phyloP scores from a whole-genome alignment of 2,888 invertebrate species.

The Cephus rjabovi region DNA sequence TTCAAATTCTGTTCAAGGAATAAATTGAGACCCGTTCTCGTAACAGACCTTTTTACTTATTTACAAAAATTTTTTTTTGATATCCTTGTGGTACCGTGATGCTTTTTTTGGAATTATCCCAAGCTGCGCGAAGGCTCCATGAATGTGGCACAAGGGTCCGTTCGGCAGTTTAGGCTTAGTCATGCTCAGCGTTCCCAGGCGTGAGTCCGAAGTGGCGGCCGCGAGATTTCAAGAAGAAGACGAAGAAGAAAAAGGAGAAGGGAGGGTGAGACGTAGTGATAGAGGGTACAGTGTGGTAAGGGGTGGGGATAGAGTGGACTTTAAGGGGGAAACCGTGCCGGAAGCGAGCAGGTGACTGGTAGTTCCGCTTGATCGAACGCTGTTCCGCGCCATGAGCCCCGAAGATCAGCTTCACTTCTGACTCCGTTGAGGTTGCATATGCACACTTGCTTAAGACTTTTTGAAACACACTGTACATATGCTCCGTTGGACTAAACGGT shows the following conservation, averaged over 20 bases:
- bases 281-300: not conserved
- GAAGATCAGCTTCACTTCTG: constrained; percentile 58
- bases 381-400: constrained; percentile 64
- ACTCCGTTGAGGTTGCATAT: constrained; percentile 41
- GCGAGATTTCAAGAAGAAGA: constrained; percentile 24
- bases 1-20: not conserved
- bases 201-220: constrained; percentile 32
- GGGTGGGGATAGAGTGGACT: constrained; percentile 5
- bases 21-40: not conserved
- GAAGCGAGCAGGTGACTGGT: constrained; percentile 67
- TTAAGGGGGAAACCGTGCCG: constrained; percentile 53
- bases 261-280: not conserved
- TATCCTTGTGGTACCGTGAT: not conserved
- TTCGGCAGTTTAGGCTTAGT: constrained; percentile 38
- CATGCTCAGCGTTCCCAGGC: constrained; percentile 50
- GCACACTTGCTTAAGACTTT: constrained; percentile 15
- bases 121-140: constrained; percentile 13
- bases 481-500: not conserved
- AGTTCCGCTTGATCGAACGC: constrained; percentile 65
- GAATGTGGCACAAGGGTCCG: constrained; percentile 15
- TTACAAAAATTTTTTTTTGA: not conserved
- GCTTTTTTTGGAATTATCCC: not conserved
- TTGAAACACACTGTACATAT: not conserved
- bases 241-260: constrained; percentile 20
- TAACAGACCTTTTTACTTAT: not conserved